Base-by-base conservation (phyloP, 2,113 vertebrate genomes). In the Struthidea cinerea region DNA sequence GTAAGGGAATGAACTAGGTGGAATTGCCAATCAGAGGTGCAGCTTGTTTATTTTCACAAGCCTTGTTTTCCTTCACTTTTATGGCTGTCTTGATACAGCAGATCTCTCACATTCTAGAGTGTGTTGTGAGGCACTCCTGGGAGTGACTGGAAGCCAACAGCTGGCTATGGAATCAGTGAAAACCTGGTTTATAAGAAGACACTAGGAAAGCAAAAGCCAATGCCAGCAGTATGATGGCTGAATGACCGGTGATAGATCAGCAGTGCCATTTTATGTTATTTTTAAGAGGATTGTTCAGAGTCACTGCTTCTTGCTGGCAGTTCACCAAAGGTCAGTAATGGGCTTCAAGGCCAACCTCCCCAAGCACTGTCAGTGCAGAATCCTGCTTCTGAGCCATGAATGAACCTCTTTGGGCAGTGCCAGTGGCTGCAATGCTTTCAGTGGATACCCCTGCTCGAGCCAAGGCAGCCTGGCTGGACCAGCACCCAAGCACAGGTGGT, bases 11-110 rank as follows among this genome's bases (percentile, higher is more conserved):
- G 55, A 86, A 73, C 50, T 30, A 69, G 93, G 68, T 49, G 53
- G 60, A 91, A 90, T 60, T 91, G 56, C 86, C 80, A 76, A 35
- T 93, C 95, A 92, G 77, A 94, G 96, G 94, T 95, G 84, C 94
- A 97, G 97, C 82, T 96, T 97, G 95, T 95, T 94, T 97, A 71
- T 96, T 96, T 97, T 96, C 89, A 94, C 92, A 97, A 57, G 82
- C 73, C 85, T 95, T 87, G 89, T 94, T 94, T 95, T 93, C 84
- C 46, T 87, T 97, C 80, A 74, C 80, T 97, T 97, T 97, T 96
- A 96, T 78, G 83, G 80, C 97, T 95, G 96, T 84, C 97, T 96
- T 89, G 94, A 95, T 97, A 97, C 89, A 86, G 92, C 75, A 93
- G 90, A 97, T 80, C 96, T 94, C 94, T 95, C 77, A 44, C 96